These are phyloP conservation scores for Acanthoscelides obtectus DNA, from an alignment of 2,888 invertebrate genomes.

Conservation along the genomic window DNA sequence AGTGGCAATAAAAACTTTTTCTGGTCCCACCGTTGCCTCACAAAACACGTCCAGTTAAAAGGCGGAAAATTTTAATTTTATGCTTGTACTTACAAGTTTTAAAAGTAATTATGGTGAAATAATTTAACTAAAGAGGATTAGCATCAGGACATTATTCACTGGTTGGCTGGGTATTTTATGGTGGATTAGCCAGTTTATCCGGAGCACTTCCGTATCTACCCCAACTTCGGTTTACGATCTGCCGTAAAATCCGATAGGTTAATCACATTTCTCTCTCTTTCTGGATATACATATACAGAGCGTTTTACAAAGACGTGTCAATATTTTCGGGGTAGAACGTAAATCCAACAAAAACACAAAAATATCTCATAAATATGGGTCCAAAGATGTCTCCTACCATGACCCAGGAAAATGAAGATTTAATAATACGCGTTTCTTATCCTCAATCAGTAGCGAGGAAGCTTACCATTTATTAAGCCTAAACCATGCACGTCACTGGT, in stretches of 20 bases:
- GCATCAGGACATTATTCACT: not conserved
- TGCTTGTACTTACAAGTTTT: not conserved
- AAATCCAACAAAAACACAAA: too few species aligned
- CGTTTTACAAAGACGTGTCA: too few species aligned
- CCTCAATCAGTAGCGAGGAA: too few species aligned
- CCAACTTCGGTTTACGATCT: conserved; percentile 28
- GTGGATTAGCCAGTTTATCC: not conserved
- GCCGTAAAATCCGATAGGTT: conserved; percentile 26
- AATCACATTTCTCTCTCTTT: conserved; percentile 14
- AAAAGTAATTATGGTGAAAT: not conserved
- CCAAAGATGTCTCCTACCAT: too few species aligned
- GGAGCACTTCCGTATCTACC: not conserved
- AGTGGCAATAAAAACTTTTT: not conserved
- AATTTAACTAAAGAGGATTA: not conserved
- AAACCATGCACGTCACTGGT: too few species aligned
- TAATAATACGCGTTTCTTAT: too few species aligned
- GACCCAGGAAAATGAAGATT: too few species aligned
- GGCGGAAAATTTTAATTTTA: not conserved
- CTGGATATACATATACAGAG: not conserved
- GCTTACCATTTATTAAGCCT: too few species aligned
- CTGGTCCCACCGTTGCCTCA: not conserved
- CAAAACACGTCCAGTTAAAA: not conserved
- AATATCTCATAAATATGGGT: too few species aligned
- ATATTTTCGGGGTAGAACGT: too few species aligned
- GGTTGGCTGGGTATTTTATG: not conserved